These are phyloP conservation scores for Rapana venosa DNA, from an alignment of 2,888 invertebrate genomes.

Conservation along the genomic window DNA sequence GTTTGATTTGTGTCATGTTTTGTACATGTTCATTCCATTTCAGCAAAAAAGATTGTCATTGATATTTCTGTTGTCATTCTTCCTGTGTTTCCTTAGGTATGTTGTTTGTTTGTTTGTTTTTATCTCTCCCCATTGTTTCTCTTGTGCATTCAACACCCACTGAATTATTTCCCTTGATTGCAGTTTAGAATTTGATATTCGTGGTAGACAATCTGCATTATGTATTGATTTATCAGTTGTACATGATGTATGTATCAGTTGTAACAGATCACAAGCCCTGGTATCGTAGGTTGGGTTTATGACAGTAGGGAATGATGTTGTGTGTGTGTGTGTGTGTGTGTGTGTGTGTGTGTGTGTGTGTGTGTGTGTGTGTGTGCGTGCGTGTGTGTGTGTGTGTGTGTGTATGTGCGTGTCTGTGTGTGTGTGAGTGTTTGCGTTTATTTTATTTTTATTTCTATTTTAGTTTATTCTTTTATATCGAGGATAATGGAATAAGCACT, in stretches of 20 bases:
- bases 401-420: background rate
- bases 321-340: conserved; percentile 3
- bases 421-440: background rate
- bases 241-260: background rate
- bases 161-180: background rate
- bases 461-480: too few species aligned
- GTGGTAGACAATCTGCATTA: background rate
- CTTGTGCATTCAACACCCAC: background rate
- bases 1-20: background rate
- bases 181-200: background rate
- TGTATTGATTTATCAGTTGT: background rate
- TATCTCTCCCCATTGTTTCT: background rate
- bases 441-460: too few species aligned
- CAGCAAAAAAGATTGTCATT: background rate
- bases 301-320: background rate
- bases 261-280: too few species aligned
- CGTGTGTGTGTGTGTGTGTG: background rate
- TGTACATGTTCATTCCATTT: background rate
- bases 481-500: too few species aligned
- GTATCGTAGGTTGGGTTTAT: background rate
- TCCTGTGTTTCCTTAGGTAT: background rate
- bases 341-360: background rate
- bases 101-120: background rate
- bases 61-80: background rate
- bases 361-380: background rate